Evolutionary conservation across 2,888 invertebrate species (phyloP).

Genomic region (Atherix ibis): DNA sequence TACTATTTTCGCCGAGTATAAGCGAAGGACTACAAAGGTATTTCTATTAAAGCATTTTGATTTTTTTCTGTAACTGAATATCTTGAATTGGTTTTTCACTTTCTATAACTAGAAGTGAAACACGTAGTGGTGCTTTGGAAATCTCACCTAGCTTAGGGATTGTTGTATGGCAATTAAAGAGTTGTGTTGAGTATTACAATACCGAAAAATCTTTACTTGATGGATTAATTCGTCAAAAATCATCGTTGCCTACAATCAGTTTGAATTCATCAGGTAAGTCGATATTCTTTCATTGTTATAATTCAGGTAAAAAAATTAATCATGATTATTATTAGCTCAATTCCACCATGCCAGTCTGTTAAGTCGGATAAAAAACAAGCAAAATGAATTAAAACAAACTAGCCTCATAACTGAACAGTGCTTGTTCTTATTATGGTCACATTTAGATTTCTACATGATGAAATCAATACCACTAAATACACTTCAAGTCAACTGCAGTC

Average conservation of each 20-base stretch:
- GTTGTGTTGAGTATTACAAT: constrained; percentile 38
- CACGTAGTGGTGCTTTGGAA: constrained; percentile 19
- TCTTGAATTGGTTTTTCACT: too few relatives aligned
- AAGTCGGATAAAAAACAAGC: constrained; percentile 39
- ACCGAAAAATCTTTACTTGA: constrained; percentile 36
- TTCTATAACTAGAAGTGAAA: constrained; percentile 14
- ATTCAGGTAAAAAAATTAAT: too few relatives aligned
- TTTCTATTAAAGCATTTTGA: too few relatives aligned
- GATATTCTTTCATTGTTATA: background rate
- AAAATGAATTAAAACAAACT: constrained; percentile 43
- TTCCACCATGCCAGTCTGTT: constrained; percentile 29
- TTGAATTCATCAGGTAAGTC: constrained; percentile 27
- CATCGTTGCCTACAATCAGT: constrained; percentile 37
- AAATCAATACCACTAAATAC: constrained; percentile 38
- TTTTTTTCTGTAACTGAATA: too few relatives aligned
- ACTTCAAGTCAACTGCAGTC: constrained; percentile 18
- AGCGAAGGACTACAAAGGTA: constrained; percentile 23
- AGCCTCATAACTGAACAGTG: constrained; percentile 54
- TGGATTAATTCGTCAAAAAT: constrained; percentile 34
- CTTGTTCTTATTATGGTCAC: constrained; percentile 61
- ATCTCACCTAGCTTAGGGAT: constrained; percentile 35
- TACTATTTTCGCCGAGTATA: constrained; percentile 38
- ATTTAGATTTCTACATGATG: constrained; percentile 54
- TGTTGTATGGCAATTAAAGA: constrained; percentile 39
- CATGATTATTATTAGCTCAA: constrained; percentile 29